Conservation (phyloP, 1,140 invertebrate species). For the Rhynchophorus ferrugineus region DNA sequence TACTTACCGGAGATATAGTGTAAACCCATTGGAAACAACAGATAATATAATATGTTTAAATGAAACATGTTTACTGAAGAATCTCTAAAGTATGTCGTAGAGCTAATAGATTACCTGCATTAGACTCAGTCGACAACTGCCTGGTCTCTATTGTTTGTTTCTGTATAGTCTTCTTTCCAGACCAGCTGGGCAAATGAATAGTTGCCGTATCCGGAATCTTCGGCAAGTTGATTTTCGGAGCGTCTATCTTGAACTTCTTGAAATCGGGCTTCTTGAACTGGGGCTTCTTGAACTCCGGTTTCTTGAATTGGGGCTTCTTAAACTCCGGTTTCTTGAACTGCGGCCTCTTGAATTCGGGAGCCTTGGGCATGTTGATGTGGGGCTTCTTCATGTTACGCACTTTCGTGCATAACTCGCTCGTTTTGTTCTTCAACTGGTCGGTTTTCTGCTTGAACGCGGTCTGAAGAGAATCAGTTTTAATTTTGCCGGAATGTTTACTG, state of each 20-base stretch:
- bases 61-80: not conserved
- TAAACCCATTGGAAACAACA: no score
- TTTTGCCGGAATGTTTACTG: not conserved
- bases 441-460: constrained; percentile 48
- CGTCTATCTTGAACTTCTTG: constrained; percentile 43
- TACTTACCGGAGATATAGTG: no score
- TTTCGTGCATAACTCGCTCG: constrained; percentile 29
- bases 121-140: constrained; percentile 44
- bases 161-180: constrained; percentile 15
- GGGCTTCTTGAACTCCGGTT: constrained; percentile 34
- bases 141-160: constrained; percentile 34
- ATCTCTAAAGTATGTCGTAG: constrained; percentile 17
- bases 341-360: constrained; percentile 34
- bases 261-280: constrained; percentile 32
- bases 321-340: constrained; percentile 35
- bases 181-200: constrained; percentile 44
- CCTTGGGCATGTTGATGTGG: constrained; percentile 35
- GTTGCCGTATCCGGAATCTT: constrained; percentile 54
- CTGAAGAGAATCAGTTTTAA: constrained; percentile 13
- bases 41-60: no score
- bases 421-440: constrained; percentile 49
- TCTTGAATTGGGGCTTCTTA: constrained; percentile 43
- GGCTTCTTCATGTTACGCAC: constrained; percentile 50
- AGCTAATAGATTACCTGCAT: constrained; percentile 29
- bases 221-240: constrained; percentile 51